A percentile compares a stretch with the other conserved stretches of the same genome.
phyloP scores from a whole-genome alignment of 2,888 invertebrate genomes.

The Synanthedon vespiformis region DNA sequence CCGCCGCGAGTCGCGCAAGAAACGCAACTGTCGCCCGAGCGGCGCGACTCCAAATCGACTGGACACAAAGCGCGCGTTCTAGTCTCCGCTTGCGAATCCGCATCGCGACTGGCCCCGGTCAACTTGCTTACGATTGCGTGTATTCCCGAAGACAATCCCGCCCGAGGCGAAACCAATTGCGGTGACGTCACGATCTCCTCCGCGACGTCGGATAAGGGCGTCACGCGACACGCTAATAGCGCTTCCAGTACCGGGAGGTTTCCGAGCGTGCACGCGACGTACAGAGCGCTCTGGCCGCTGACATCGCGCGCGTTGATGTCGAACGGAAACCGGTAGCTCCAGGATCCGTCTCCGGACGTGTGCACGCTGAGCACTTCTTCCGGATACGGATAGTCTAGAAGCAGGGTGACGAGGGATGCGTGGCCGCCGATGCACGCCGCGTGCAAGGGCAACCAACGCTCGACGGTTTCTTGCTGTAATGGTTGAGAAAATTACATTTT shows the following conservation, averaged over 20 bases:
- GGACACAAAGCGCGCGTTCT: slow-evolving; percentile 84
- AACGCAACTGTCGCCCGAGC: slow-evolving; percentile 84
- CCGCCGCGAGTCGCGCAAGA: slow-evolving; percentile 84
- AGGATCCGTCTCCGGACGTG: slow-evolving; percentile 65
- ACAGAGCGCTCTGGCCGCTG: slow-evolving; percentile 90
- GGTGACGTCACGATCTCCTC: slow-evolving; percentile 4
- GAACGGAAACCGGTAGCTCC: slow-evolving; percentile 90
- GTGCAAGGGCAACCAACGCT: slow-evolving; percentile 92
- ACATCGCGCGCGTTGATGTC: slow-evolving; percentile 93
- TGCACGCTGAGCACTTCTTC: slow-evolving; percentile 47
- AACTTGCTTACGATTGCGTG: slow-evolving; percentile 89
- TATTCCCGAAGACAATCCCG: slow-evolving; percentile 87
- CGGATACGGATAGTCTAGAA: slow-evolving; percentile 88
- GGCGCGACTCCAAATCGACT: slow-evolving; percentile 78
- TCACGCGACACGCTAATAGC: slow-evolving; percentile 59
- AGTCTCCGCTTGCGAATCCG: slow-evolving; percentile 60
- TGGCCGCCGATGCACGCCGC: slow-evolving; percentile 93
- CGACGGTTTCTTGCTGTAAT: slow-evolving; percentile 89
- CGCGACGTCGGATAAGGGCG: not conserved
- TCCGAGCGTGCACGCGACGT: slow-evolving; percentile 88
- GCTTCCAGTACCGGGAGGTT: slow-evolving; percentile 83
- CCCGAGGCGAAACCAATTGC: slow-evolving; percentile 70
- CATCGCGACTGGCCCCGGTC: slow-evolving; percentile 50
- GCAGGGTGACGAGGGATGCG: slow-evolving; percentile 77
- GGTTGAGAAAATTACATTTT: no score